phyloP scores from a whole-genome alignment of 2,888 invertebrate species.

The Parthenolecanium corni region DNA sequence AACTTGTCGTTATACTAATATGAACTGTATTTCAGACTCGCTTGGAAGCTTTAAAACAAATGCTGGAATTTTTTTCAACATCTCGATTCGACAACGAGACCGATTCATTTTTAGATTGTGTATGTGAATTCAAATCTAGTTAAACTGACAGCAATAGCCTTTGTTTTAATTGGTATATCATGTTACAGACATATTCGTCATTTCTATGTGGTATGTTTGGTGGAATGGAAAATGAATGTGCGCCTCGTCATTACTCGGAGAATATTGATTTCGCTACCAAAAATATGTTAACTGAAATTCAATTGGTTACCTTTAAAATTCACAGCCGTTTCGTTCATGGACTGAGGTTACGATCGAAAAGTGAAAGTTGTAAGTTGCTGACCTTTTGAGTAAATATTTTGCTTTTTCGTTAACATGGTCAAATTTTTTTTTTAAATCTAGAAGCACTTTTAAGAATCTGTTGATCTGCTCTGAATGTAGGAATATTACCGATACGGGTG shows the following conservation, averaged over 20 bases:
- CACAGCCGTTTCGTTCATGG: slow-evolving; percentile 10
- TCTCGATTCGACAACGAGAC: background rate
- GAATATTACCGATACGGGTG: too few relatives aligned
- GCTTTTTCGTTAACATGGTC: background rate
- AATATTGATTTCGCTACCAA: slow-evolving; percentile 21
- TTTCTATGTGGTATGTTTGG: slow-evolving; percentile 14
- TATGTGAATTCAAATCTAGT: slow-evolving; percentile 5
- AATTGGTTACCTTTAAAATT: slow-evolving; percentile 11
- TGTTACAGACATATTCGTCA: slow-evolving; percentile 14
- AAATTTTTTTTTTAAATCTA: background rate
- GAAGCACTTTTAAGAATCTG: background rate
- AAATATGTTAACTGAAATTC: slow-evolving; percentile 8
- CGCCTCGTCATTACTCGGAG: slow-evolving; percentile 6
- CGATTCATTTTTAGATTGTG: slow-evolving; percentile 12
- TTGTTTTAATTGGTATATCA: background rate
- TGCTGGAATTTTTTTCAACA: slow-evolving; percentile 18
- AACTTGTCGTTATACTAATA: background rate
- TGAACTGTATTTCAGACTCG: slow-evolving; percentile 3
- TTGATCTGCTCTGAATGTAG: too few relatives aligned
- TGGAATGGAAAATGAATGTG: slow-evolving; percentile 1
- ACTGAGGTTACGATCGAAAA: background rate
- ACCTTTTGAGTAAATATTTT: background rate
- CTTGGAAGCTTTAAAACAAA: slow-evolving; percentile 13
- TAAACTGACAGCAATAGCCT: background rate
- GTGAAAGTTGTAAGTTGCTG: slow-evolving; percentile 1